These are phyloP conservation scores for Brotula barbata DNA, from an alignment of 2,797 vertebrate species.

Conservation along the genomic window DNA sequence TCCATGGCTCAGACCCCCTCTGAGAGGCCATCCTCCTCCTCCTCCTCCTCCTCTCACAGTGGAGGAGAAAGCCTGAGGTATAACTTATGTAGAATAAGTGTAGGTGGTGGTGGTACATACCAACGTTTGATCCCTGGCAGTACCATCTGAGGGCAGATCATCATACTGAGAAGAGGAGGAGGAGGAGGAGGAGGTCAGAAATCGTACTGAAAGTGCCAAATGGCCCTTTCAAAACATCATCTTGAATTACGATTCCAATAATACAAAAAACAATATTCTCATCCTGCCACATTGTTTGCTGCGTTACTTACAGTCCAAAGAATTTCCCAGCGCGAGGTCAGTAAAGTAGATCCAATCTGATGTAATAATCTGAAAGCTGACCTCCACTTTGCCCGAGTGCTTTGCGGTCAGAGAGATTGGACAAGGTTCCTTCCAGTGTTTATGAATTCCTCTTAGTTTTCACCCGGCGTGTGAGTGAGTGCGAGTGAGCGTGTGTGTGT, in stretches of 20 bases:
- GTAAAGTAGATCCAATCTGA: no score
- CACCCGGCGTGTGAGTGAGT: not conserved
- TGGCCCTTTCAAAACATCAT: not conserved
- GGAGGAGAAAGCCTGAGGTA: slow-evolving; percentile 3
- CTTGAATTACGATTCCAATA: not conserved
- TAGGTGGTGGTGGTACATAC: slow-evolving; percentile 56
- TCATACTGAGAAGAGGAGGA: slow-evolving; percentile 54
- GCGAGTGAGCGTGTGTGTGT: no score
- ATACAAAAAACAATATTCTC: no score
- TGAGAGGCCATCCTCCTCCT: not conserved
- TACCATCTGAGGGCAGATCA: slow-evolving; percentile 16
- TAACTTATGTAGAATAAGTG: slow-evolving; percentile 10
- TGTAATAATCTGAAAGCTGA: not conserved
- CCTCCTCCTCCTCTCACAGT: not conserved
- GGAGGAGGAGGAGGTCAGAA: slow-evolving; percentile 17
- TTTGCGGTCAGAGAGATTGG: slow-evolving; percentile 2
- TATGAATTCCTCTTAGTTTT: not conserved
- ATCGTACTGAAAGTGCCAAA: not conserved
- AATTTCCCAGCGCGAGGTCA: no score
- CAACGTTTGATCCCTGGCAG: slow-evolving; percentile 35
- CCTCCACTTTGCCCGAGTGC: not conserved
- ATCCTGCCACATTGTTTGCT: not conserved
- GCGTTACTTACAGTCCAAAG: no score
- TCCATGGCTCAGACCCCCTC: not conserved
- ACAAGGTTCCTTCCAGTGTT: not conserved